Evolutionary conservation across 2,113 vertebrate genomes (phyloP).

Genomic region (Piaya cayana): DNA sequence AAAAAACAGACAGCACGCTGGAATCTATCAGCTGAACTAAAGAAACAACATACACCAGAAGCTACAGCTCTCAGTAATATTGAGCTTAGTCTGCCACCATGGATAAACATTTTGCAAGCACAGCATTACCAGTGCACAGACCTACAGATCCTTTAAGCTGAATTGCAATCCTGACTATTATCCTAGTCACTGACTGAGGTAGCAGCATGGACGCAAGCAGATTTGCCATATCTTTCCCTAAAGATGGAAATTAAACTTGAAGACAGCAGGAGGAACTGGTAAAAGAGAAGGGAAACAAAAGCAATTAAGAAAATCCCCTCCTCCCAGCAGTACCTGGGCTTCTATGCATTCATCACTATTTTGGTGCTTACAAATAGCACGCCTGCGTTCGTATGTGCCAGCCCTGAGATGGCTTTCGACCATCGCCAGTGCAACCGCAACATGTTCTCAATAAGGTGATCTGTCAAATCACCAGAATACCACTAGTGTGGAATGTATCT

Average conservation of each 20-base stretch:
- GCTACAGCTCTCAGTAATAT: neutral
- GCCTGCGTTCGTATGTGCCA: neutral
- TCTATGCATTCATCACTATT: neutral
- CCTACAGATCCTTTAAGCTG: constrained; percentile 44
- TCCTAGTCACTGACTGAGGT: neutral
- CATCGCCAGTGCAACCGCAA: neutral
- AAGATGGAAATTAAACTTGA: neutral
- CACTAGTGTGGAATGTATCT: neutral
- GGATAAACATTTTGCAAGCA: neutral
- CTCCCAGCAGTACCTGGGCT: neutral
- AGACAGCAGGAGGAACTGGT: neutral
- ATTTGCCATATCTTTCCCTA: neutral
- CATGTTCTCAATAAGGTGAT: neutral
- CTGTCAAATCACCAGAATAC: neutral
- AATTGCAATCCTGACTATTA: constrained; percentile 7
- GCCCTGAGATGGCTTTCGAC: neutral
- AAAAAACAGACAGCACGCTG: neutral
- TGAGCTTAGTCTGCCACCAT: neutral
- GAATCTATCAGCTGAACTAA: neutral
- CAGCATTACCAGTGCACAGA: neutral
- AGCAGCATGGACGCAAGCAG: neutral
- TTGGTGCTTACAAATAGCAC: neutral
- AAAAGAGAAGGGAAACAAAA: neutral
- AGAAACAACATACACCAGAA: neutral
- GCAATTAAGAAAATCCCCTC: neutral